These are phyloP conservation scores for Zaprionus ghesquierei DNA, from an alignment of 1,140 invertebrate genomes.

Conservation along the genomic window DNA sequence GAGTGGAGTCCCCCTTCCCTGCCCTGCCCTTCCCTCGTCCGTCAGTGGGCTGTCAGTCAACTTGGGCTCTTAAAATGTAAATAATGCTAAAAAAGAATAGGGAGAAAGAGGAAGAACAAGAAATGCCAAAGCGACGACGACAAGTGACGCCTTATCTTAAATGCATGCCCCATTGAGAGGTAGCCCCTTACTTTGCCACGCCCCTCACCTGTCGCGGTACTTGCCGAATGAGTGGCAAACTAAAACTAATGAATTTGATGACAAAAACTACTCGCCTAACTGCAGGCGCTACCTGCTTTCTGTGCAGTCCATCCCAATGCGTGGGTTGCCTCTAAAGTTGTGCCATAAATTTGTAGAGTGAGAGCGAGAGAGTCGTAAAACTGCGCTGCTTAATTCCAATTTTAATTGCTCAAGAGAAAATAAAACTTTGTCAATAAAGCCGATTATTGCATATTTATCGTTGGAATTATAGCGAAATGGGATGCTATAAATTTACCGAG, in stretches of 20 bases:
- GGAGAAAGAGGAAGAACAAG: slow-evolving; percentile 22
- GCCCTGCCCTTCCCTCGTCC: not conserved
- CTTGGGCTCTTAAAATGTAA: slow-evolving; percentile 69
- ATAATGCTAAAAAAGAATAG: slow-evolving; percentile 60
- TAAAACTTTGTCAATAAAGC: not conserved
- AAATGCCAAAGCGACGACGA: slow-evolving; percentile 48
- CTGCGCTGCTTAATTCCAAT: not conserved
- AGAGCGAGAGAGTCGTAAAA: not conserved
- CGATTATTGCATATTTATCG: not conserved
- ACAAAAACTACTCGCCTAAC: slow-evolving; percentile 68
- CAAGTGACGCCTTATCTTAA: slow-evolving; percentile 78
- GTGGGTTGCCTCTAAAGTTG: slow-evolving; percentile 15
- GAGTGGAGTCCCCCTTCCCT: not conserved
- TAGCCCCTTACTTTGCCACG: not conserved
- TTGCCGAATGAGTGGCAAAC: slow-evolving; percentile 64
- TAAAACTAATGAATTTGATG: slow-evolving; percentile 75
- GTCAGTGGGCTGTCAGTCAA: slow-evolving; percentile 47
- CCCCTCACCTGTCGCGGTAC: slow-evolving; percentile 36
- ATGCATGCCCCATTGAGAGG: slow-evolving; percentile 57
- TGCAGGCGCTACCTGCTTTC: slow-evolving; percentile 53
- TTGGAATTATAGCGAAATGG: not conserved
- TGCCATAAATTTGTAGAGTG: not conserved
- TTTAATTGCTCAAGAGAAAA: not conserved
- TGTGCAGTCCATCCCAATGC: not conserved
- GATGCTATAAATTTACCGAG: not conserved